Conservation (phyloP, 2,113 vertebrate species). For the Mesembrinibis cayennensis region DNA sequence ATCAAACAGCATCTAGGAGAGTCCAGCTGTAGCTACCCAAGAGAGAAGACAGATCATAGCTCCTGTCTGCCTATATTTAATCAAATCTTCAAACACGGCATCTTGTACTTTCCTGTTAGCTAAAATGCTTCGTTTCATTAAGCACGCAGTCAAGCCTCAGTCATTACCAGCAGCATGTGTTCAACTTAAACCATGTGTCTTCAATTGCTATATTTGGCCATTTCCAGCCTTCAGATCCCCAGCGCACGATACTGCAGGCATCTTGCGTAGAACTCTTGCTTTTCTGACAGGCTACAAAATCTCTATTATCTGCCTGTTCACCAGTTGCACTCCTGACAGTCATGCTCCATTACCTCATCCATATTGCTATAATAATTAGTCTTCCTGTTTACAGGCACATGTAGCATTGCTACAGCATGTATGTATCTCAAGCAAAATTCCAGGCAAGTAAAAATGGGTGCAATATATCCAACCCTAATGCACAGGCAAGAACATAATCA, state of each 20-base stretch:
- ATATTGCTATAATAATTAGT: background rate
- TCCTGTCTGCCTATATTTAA: background rate
- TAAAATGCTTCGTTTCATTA: background rate
- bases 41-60: background rate
- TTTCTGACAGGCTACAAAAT: background rate
- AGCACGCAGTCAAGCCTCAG: background rate
- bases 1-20: background rate
- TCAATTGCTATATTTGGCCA: background rate
- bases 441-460: background rate
- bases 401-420: background rate
- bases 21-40: background rate
- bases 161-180: background rate
- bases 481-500: background rate
- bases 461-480: background rate
- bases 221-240: background rate
- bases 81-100: background rate
- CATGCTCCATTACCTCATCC: background rate
- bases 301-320: background rate
- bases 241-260: background rate
- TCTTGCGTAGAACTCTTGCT: rapidly evolving
- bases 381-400: background rate
- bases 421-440: background rate
- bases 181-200: background rate
- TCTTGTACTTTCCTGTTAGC: background rate
- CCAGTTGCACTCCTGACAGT: background rate